Evolutionary conservation across 2,888 invertebrate species (phyloP).

Genomic region (Deilephila porcellus): DNA sequence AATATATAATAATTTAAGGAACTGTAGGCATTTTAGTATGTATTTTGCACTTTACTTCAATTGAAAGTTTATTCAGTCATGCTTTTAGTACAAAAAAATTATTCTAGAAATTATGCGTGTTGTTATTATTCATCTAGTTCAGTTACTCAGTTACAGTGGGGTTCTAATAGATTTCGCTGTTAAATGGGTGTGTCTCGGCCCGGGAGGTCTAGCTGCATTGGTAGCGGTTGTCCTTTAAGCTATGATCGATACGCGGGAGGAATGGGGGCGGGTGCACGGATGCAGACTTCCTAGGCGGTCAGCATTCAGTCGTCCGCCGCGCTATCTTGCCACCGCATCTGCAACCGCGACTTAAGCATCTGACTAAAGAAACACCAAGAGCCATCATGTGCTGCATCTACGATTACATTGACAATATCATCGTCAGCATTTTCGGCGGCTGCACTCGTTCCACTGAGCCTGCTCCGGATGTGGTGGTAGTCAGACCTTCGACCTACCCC

Average conservation of each 20-base stretch:
- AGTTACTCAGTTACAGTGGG: background rate
- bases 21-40: no score
- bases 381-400: background rate
- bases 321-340: background rate
- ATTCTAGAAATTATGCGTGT: no score
- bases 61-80: no score
- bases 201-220: background rate
- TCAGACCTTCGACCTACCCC: background rate
- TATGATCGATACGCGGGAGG: constrained; percentile 1
- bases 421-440: background rate
- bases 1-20: no score
- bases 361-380: no score
- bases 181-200: background rate
- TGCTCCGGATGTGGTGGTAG: background rate
- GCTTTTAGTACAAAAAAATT: no score
- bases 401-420: background rate
- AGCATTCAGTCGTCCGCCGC: constrained; percentile 5
- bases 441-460: background rate
- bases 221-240: background rate
- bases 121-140: no score
- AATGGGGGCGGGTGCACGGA: background rate
- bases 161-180: background rate
- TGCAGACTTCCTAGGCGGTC: background rate
- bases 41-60: no score
- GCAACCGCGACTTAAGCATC: background rate